Base-by-base conservation (phyloP, 2,797 vertebrate genomes). In the Parauchenoglanis ngamensis region DNA sequence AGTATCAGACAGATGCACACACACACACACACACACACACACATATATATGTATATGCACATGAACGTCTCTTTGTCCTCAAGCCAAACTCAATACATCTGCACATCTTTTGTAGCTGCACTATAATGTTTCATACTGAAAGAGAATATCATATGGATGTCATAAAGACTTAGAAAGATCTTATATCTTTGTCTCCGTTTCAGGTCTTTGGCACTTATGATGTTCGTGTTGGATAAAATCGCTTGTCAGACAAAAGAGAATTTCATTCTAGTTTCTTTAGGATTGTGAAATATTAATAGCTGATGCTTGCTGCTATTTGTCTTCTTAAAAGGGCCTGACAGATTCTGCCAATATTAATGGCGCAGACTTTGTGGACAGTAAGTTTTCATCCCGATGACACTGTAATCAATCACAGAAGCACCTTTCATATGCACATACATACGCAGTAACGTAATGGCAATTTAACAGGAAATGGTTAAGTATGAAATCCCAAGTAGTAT, bases 51-150 rank as follows among this genome's bases (percentile, higher is more conserved):
- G 52, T 59, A 59, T 25, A 40, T 44, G 2, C 40, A 5, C 63
- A 8, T n/a, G 28, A 75, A 87, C 49, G 8, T 77, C 31, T 79
- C 87, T 91, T 89, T 68, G 68, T 88, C 72, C 25, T 65, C 19
- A 67, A 78, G 61, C 86, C 85, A 86, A 88, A 89, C 73, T 63
- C 63, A 79, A 90, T 83, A 65, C 89, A 89, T 87, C 73, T 86
- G 90, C 67, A 81, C 40, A 89, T 40, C 87, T 72, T 90, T 78
- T 75, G 82, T 85, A 87, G 78, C 76, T 87, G 31, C 52, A 61
- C 85, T 76, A 28, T 89, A 86, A 87, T 84, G 84, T 89, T 88
- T 89, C 67, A 87, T 84, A 79, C 67, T 84, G 87, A 75, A 86
- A 59, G 31, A 35, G 25, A 65, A 84, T 85, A 81, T 84, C 87